phyloP scores from a whole-genome alignment of 2,797 vertebrate genomes.

The Molossus molossus region DNA sequence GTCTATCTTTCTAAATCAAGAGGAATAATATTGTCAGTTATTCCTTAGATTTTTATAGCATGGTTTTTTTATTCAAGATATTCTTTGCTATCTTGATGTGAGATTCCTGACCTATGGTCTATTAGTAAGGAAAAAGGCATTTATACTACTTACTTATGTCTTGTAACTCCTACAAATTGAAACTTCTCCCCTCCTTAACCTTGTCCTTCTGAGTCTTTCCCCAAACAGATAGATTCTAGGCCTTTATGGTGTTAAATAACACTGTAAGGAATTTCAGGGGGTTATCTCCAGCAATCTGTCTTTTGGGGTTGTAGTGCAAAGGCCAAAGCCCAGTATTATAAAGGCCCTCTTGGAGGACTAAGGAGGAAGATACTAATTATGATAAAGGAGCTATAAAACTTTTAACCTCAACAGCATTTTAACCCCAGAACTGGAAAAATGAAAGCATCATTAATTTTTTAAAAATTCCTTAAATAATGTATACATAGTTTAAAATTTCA shows the following conservation, averaged over 20 bases:
- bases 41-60: conserved; percentile 13
- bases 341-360: conserved; percentile 73
- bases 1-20: conserved; percentile 66
- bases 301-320: conserved; percentile 76
- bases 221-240: conserved; percentile 73
- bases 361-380: conserved; percentile 81
- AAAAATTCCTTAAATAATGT: not conserved
- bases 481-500: not conserved
- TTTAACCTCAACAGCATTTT: conserved; percentile 76
- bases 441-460: not conserved
- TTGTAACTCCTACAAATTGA: conserved; percentile 71
- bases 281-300: conserved; percentile 83
- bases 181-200: conserved; percentile 51
- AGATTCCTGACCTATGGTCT: conserved; percentile 53
- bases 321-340: conserved; percentile 70
- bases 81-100: conserved; percentile 41
- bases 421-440: conserved; percentile 54
- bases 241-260: conserved; percentile 80
- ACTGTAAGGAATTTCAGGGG: conserved; percentile 75
- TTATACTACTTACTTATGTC: conserved; percentile 72
- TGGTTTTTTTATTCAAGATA: conserved; percentile 18
- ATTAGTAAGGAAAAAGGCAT: conserved; percentile 58
- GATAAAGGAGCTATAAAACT: conserved; percentile 80
- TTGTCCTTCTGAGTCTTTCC: conserved; percentile 69
- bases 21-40: conserved; percentile 39